A percentile compares a stretch with the other conserved stretches of the same genome.
phyloP scores from a whole-genome alignment of 2,797 vertebrate genomes.

The Catharus ustulatus region DNA sequence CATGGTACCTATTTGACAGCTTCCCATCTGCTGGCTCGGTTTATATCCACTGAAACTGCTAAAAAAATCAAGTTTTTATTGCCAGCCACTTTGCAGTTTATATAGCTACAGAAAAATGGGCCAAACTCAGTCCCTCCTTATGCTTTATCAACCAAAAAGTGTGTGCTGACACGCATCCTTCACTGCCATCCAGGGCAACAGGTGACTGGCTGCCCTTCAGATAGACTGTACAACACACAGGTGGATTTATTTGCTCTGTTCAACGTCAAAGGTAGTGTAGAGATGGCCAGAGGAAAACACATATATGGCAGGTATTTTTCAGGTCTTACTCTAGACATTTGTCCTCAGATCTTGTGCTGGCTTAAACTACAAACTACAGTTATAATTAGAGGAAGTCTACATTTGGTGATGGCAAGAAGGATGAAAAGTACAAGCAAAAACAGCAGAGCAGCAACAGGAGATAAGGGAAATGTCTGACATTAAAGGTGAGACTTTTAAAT shows the following conservation, averaged over 20 bases:
- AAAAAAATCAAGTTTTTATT: neutral
- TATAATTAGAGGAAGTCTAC: neutral
- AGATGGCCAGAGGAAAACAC: neutral
- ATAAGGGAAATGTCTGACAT: neutral
- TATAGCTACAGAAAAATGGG: neutral
- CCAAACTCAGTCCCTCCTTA: neutral
- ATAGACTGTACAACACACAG: neutral
- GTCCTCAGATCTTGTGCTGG: neutral
- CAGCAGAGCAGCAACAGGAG: neutral
- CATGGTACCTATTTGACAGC: neutral
- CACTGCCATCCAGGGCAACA: neutral
- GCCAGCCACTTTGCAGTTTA: neutral
- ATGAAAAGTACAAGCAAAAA: neutral
- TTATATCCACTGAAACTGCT: neutral
- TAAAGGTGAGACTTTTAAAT: neutral
- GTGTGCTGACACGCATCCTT: neutral
- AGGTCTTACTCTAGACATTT: neutral
- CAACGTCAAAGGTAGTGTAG: neutral
- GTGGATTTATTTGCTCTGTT: neutral
- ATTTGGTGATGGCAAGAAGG: neutral
- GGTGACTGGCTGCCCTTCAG: neutral
- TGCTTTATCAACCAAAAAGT: neutral
- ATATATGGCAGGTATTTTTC: neutral
- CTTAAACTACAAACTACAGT: neutral
- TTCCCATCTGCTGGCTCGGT: constrained; percentile 12